These are phyloP conservation scores for Osmerus eperlanus DNA, from an alignment of 2,113 vertebrate species.

Conservation along the genomic window DNA sequence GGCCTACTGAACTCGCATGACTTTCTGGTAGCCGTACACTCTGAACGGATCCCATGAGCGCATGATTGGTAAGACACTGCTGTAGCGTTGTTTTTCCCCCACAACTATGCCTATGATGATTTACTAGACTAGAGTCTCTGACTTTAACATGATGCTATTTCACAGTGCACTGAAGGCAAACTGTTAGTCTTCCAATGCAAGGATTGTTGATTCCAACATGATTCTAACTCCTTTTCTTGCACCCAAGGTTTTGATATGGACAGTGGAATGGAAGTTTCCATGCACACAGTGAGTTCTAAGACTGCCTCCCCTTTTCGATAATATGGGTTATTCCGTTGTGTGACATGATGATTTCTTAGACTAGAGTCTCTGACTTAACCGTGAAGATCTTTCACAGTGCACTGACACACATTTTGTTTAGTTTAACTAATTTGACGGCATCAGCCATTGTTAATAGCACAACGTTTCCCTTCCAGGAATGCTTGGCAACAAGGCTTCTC, in stretches of 20 bases:
- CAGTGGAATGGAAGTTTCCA: not conserved
- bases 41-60: not conserved
- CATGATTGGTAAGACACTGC: not conserved
- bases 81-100: no score
- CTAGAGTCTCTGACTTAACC: conserved; percentile 51
- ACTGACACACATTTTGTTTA: conserved; percentile 39
- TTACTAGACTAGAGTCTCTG: conserved; percentile 10
- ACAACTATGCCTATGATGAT: not conserved
- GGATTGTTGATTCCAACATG: not conserved
- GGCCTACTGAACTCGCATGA: no score
- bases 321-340: not conserved
- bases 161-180: conserved; percentile 47
- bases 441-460: no score
- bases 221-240: not conserved
- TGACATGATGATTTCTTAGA: conserved; percentile 40
- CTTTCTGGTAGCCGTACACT: no score
- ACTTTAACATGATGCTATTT: conserved; percentile 22
- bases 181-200: not conserved
- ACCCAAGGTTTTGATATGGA: not conserved
- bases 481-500: no score
- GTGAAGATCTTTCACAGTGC: conserved; percentile 53
- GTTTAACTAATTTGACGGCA: not conserved
- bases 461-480: no score
- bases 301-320: no score
- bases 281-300: no score